phyloP scores from a whole-genome alignment of 2,113 vertebrate genomes.

The Callorhinus ursinus region DNA sequence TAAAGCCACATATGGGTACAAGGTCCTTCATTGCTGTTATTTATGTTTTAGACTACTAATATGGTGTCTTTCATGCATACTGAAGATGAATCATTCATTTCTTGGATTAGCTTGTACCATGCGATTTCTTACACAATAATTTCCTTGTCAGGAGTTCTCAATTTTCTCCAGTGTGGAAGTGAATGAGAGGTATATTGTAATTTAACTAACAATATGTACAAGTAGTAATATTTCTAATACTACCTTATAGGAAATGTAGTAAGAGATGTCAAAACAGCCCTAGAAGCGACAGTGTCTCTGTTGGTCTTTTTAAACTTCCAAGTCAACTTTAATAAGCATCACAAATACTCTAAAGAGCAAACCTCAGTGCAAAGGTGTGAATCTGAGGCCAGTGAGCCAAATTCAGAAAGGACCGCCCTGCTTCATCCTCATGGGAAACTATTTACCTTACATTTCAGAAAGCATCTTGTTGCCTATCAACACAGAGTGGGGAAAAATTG shows the following conservation, averaged over 20 bases:
- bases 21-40: conserved; percentile 62
- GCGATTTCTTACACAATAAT: conserved; percentile 60
- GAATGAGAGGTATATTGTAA: conserved; percentile 65
- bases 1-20: conserved; percentile 52
- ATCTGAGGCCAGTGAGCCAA: conserved; percentile 48
- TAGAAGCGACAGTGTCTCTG: conserved; percentile 23
- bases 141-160: conserved; percentile 69
- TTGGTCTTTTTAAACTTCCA: conserved; percentile 67
- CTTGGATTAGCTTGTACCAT: conserved; percentile 45
- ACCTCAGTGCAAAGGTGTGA: conserved; percentile 45
- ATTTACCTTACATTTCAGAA: conserved; percentile 77
- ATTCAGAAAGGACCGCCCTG: conserved; percentile 33
- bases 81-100: conserved; percentile 72
- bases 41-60: conserved; percentile 73
- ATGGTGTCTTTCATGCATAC: conserved; percentile 48
- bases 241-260: conserved; percentile 52
- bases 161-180: conserved; percentile 57
- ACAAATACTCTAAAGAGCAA: conserved; percentile 41
- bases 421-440: not conserved
- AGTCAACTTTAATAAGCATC: conserved; percentile 65
- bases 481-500: conserved; percentile 56
- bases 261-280: conserved; percentile 70
- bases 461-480: conserved; percentile 60
- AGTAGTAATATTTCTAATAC: conserved; percentile 65
- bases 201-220: conserved; percentile 61